These are phyloP conservation scores for Nymphalis io DNA, from an alignment of 1,140 invertebrate genomes.

Conservation along the genomic window DNA sequence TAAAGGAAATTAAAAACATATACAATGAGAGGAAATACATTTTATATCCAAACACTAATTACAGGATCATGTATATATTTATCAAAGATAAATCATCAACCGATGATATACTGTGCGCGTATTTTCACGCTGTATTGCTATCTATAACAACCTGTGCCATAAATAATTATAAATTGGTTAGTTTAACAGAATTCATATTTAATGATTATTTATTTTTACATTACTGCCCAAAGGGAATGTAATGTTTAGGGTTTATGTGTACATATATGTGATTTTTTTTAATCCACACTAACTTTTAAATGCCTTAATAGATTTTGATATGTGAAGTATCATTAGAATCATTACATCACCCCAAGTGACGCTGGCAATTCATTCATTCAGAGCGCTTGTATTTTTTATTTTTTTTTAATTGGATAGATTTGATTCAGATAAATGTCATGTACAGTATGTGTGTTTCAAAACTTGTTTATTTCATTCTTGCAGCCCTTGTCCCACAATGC, in stretches of 20 bases:
- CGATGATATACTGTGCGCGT: slow-evolving; percentile 81
- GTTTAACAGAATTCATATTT: slow-evolving; percentile 13
- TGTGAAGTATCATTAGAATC: too few relatives aligned
- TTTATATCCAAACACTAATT: slow-evolving; percentile 69
- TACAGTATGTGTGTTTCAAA: too few relatives aligned
- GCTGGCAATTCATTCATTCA: too few relatives aligned
- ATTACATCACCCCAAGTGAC: too few relatives aligned
- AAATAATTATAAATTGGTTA: slow-evolving; percentile 53
- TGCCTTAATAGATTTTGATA: too few relatives aligned
- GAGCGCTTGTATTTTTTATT: too few relatives aligned
- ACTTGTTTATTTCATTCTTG: slow-evolving; percentile 21
- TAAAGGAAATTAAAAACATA: slow-evolving; percentile 61
- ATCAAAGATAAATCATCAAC: slow-evolving; percentile 68
- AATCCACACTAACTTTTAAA: too few relatives aligned
- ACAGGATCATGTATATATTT: slow-evolving; percentile 75
- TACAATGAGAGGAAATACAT: slow-evolving; percentile 77
- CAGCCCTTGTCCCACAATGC: slow-evolving; percentile 42
- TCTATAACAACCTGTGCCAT: slow-evolving; percentile 59
- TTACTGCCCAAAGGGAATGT: not conserved
- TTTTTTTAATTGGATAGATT: too few relatives aligned
- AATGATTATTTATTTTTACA: slow-evolving; percentile 2
- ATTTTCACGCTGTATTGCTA: slow-evolving; percentile 80
- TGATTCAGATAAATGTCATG: too few relatives aligned
- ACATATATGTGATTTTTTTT: too few relatives aligned
- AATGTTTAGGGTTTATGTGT: too few relatives aligned